Base-by-base conservation (phyloP, 2,113 vertebrate species). In the Chaetops frenatus region DNA sequence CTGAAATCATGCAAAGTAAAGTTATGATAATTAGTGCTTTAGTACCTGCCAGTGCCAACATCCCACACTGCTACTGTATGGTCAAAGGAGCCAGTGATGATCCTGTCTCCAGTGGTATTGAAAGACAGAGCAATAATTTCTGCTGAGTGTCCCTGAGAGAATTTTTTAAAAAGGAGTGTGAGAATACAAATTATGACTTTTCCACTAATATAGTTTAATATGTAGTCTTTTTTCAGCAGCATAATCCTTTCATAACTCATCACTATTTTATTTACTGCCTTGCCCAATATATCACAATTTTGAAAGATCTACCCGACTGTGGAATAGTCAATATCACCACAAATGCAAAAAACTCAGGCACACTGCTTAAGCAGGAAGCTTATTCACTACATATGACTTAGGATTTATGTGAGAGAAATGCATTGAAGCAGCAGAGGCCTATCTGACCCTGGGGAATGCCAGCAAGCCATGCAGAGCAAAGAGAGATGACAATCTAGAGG, bases 11-110 rank as follows among this genome's bases (percentile, higher is more conserved):
- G 15, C 19, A 62, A 85, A 51, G n/a, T 56, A 67, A 86, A 76
- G 65, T 64, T 2, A 31, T 50, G 28, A 47, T 90, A 92, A 61
- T 76, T 61, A 89, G 58, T 78, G 38, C 33, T 82, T 86, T 29
- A 88, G 48, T 97, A 99, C 99, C 98, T 99, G 96, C 99, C 98
- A 67, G 98, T 98, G 71, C 95, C 96, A 94, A 98, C 97, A n/a
- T 99, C 99, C 99, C 99, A 99, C 40, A 99, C 97, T 33, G 77
- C 96, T 45, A 98, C 99, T 2, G 98, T 99, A 73, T 99, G 98
- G 96, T 99, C 99, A 88, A 99, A 99, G 48, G 99, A 99, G 61
- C 99, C 99, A 0, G 99, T 99, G 96, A 99, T 98, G 69, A 99
- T 98, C 71, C 98, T 98, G 85, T 97, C 97, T 72, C 99, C 99